Evolutionary conservation across 2,113 vertebrate species (phyloP).

Genomic region (Scomber scombrus): DNA sequence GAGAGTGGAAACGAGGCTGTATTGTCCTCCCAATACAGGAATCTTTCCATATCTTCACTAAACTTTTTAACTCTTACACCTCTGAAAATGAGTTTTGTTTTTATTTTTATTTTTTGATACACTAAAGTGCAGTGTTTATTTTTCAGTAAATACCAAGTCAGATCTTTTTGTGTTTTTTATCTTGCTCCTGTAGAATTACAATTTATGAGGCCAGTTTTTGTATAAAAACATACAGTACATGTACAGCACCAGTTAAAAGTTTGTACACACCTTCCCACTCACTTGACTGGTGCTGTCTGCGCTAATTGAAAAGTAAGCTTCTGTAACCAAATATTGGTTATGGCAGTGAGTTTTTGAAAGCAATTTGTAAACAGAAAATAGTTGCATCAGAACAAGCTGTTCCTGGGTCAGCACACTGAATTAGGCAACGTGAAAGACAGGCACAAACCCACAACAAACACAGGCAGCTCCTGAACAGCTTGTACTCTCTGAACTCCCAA

Average conservation of each 20-base stretch:
- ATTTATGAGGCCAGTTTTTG: too few relatives aligned
- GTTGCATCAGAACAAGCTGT: slow-evolving; percentile 35
- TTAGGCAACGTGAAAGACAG: slow-evolving; percentile 22
- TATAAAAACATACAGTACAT: background rate
- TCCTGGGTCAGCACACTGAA: slow-evolving; percentile 24
- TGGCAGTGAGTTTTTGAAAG: background rate
- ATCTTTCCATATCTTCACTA: slow-evolving; percentile 34
- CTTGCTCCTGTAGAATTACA: too few relatives aligned
- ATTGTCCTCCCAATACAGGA: slow-evolving; percentile 59
- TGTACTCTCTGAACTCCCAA: background rate
- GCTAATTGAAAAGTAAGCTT: background rate
- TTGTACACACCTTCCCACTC: too few relatives aligned
- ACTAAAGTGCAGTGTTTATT: background rate
- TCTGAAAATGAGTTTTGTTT: background rate
- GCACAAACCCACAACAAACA: slow-evolving; percentile 37
- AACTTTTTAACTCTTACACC: slow-evolving; percentile 36
- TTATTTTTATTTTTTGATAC: background rate
- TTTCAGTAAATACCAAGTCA: background rate
- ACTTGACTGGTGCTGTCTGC: background rate
- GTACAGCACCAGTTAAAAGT: too few relatives aligned
- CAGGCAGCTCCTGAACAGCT: slow-evolving; percentile 28
- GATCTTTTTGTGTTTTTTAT: too few relatives aligned
- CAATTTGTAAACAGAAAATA: slow-evolving; percentile 13
- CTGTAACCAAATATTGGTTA: background rate
- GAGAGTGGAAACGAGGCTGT: slow-evolving; percentile 66